phyloP scores from a whole-genome alignment of 2,888 invertebrate species.

The Drosophila conformis region DNA sequence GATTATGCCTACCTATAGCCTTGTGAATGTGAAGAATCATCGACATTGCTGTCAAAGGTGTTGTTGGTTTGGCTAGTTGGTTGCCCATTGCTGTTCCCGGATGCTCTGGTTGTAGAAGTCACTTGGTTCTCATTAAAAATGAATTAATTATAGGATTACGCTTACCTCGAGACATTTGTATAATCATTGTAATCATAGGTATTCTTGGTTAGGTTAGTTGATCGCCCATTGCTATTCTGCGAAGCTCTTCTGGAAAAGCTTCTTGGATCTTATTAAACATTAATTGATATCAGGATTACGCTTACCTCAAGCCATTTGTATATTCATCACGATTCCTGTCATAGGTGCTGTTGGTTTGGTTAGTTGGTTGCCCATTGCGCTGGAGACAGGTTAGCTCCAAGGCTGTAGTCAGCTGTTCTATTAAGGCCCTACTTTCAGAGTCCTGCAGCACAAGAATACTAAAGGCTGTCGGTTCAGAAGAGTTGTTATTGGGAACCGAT shows the following conservation, averaged over 20 bases:
- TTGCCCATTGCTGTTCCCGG: neutral
- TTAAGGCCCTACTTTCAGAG: slow-evolving; percentile 33
- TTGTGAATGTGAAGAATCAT: too few species aligned
- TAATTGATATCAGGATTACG: neutral
- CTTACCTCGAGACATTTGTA: neutral
- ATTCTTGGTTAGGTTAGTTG: neutral
- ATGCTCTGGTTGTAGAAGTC: too few species aligned
- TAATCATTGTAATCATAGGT: neutral
- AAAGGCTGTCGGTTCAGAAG: slow-evolving; percentile 9
- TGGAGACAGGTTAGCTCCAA: slow-evolving; percentile 9
- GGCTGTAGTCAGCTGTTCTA: slow-evolving; percentile 57
- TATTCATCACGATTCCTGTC: neutral
- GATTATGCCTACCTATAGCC: neutral
- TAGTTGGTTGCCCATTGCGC: neutral
- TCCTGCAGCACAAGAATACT: slow-evolving; percentile 66
- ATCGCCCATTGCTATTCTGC: neutral
- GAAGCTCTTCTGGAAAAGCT: neutral
- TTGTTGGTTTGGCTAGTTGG: neutral
- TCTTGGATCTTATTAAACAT: too few species aligned
- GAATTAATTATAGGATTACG: neutral
- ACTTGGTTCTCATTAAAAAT: too few species aligned
- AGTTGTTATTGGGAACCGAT: neutral
- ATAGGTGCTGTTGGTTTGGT: neutral
- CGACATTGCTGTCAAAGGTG: neutral
- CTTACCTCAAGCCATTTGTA: neutral